Percentiles rank a stretch among this genome's conserved stretches.
These are phyloP conservation scores for Peromyscus melanophrys DNA, from an alignment of 2,797 vertebrate species.

Conservation along the genomic window DNA sequence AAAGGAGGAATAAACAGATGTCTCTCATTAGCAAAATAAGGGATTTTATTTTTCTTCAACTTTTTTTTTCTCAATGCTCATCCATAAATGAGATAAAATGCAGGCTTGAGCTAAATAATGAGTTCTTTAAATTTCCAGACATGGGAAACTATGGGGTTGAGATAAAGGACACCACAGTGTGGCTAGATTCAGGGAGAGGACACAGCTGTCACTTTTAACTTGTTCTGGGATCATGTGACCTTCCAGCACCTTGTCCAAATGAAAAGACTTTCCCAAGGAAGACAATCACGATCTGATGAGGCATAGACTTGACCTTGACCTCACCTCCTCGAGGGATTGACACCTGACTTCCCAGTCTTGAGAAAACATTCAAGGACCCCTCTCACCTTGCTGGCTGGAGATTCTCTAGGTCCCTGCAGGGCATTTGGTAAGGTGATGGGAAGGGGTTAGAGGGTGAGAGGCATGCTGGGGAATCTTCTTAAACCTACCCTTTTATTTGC, in stretches of 20 bases:
- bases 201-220: fast-evolving
- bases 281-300: fast-evolving
- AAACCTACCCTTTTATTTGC: neutral
- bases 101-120: conserved; percentile 81
- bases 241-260: no score
- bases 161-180: neutral
- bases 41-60: conserved; percentile 86
- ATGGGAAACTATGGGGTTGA: neutral
- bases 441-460: neutral
- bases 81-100: conserved; percentile 83
- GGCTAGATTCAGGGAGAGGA: neutral
- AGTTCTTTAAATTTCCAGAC: conserved; percentile 71
- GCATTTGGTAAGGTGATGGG: neutral
- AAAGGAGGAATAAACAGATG: conserved; percentile 87
- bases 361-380: neutral
- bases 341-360: neutral
- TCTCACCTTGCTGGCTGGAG: neutral
- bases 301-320: neutral
- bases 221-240: neutral
- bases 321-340: fast-evolving
- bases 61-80: conserved; percentile 81
- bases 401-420: no score
- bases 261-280: neutral
- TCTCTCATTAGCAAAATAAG: conserved; percentile 87
- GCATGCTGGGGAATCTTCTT: neutral